A percentile compares a stretch with the other conserved stretches of the same genome.
phyloP scores from a whole-genome alignment of 2,113 vertebrate genomes.

The Isichthys henryi region DNA sequence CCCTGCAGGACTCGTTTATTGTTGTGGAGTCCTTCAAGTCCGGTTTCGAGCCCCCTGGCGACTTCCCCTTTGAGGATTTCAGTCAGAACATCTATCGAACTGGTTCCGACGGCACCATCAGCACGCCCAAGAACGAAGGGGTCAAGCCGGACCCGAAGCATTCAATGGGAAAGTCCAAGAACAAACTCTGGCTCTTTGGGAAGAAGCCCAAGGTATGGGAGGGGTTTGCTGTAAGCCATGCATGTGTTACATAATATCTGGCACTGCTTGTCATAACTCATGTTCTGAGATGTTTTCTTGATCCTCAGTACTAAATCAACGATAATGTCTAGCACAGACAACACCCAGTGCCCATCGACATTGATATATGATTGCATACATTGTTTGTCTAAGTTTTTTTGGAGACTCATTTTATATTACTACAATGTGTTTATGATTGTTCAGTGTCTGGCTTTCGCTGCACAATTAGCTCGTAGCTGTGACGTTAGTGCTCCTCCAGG shows the following conservation, averaged over 20 bases:
- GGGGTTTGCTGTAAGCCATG: not conserved
- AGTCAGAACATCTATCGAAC: constrained; percentile 93
- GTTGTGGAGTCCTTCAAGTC: constrained; percentile 97
- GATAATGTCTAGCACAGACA: not conserved
- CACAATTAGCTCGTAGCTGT: constrained; percentile 34
- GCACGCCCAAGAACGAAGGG: constrained; percentile 78
- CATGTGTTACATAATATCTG: not conserved
- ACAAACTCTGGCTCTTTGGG: constrained; percentile 96
- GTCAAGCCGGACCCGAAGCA: constrained; percentile 79
- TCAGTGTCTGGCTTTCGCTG: constrained; percentile 50
- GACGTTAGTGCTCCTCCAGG: too few species aligned
- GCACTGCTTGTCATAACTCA: not conserved
- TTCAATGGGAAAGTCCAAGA: constrained; percentile 80
- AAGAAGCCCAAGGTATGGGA: constrained; percentile 93
- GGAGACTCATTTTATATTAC: not conserved
- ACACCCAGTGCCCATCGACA: not conserved
- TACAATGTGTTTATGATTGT: constrained; percentile 1
- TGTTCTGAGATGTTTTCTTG: not conserved
- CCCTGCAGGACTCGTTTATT: constrained; percentile 76
- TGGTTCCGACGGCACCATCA: constrained; percentile 89
- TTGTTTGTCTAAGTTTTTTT: not conserved
- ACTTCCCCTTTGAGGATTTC: constrained; percentile 96
- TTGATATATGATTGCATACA: not conserved
- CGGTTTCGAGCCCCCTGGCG: constrained; percentile 87
- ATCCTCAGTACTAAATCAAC: not conserved